Base-by-base conservation (phyloP, 2,113 vertebrate species). In the Hyla sarda region DNA sequence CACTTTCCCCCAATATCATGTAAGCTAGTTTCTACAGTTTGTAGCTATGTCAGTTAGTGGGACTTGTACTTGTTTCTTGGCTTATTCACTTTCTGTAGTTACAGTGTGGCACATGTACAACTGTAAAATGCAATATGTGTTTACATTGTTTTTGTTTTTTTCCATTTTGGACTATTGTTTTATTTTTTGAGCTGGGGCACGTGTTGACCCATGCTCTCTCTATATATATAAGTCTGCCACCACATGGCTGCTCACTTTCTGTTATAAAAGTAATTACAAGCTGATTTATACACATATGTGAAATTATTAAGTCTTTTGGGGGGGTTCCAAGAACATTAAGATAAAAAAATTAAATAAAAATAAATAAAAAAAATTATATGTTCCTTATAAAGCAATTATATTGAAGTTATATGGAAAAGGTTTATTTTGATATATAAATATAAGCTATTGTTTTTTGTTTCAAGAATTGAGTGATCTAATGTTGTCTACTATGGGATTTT, bases 401-500 rank as follows among this genome's bases (percentile, higher is more conserved):
- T 58, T 58, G 21, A 37, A 80, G 23, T 69, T 69, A 32, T 82
- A 82, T 82, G 41, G 62, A 50, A 82, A 71, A 69, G 17, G 41
- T 82, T 67, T 82, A 82, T 82, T 82, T 82, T 82, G 80, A 71
- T 82, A 82, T 47, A 82, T 81, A 82, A 71, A 69, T 82, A 69
- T 50, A 69, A 81, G 56, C 56, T 82, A 82, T 50, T 82, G 37
- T 67, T 65, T 82, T 50, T 28, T 52, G 45, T 76, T 81, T 82
- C 79, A 82, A 67, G 37, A 67, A 41, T 41, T 67, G 80, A 69
- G 80, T 69, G 41, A 52, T 81, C 78, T 81, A 41, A 47, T 82
- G 47, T 82, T 82, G 60, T 82, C 41, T 50, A n/a, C 30, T 52
- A 47, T 82, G 60, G 60, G 60, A 71, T 52, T 52, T 82, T 65